These are phyloP conservation scores for Alviniconcha strummeri DNA, from an alignment of 2,888 invertebrate genomes.

Conservation along the genomic window DNA sequence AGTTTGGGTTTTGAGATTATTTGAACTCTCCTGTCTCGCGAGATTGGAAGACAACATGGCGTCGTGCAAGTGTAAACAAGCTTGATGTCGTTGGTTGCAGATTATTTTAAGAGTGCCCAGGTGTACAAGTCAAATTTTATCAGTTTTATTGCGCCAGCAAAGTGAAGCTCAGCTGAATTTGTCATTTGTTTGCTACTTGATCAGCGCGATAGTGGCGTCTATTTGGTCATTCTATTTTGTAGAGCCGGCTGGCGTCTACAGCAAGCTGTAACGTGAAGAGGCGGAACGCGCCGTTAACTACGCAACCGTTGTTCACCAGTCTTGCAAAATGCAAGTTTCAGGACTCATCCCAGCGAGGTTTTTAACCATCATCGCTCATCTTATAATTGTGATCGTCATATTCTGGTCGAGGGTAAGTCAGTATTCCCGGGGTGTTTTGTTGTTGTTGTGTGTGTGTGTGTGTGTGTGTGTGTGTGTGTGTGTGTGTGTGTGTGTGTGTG, in stretches of 20 bases:
- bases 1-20: no score
- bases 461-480: no score
- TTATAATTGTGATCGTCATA: constrained; percentile 81
- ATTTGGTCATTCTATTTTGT: not conserved
- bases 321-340: constrained; percentile 58
- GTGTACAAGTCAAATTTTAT: no score
- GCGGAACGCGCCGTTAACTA: not conserved
- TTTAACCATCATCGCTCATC: constrained; percentile 82
- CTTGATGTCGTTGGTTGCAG: no score
- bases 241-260: not conserved
- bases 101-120: no score
- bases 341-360: constrained; percentile 80
- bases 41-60: no score
- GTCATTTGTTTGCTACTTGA: not conserved
- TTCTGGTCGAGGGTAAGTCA: constrained; percentile 79
- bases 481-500: no score
- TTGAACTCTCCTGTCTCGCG: no score
- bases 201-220: not conserved
- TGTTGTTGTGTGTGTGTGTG: no score
- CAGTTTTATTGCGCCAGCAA: no score
- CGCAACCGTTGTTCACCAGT: not conserved
- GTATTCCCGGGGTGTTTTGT: not conserved
- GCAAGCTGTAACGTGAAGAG: not conserved
- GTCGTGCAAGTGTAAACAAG: no score
- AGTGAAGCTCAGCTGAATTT: not conserved